Evolutionary conservation across 2,797 vertebrate species (phyloP), one percentile per base, ranked within the genome.

Genomic region (Helicolenus hilgendorfi): DNA sequence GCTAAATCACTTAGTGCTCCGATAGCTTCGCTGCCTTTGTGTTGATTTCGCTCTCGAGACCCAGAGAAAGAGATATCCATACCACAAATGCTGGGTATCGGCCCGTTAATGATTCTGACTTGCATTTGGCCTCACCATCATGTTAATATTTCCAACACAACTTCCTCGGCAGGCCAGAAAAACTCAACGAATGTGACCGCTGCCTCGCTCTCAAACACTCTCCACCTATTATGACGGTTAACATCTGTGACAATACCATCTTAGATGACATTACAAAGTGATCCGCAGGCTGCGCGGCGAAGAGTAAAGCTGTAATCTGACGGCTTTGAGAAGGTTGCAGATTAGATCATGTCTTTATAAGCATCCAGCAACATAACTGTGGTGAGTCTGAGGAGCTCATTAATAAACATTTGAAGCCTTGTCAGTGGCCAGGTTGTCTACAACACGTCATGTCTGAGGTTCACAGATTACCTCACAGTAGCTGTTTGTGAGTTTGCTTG

Each of bases 291-390:
- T 79, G 72, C 70, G 3, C 56, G 2, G 74, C 11, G 27, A 85
- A 60, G 81, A 69, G 59, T 70, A 41, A 68, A 78, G 73, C 79
- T 83, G 82, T 87, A 86, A 92, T 87, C 72, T 78, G 94, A 86
- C 64, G 53, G 71, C 80, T 36, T 81, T 27, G 53, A 91, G 59
- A 88, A 85, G 64, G 92, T 92, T 94, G 64, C 11, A 75, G 89
- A 78, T 96, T 95, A 96, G 94, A 86, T 95, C 92, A 97, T 86
- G 93, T 95, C 94, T 93, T 94, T 31, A 7, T 79, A 18, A 88
- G 85, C 78, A 88, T 93, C 94, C 94, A 94, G 89, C 87, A 85
- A 64, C 94, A 95, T 93, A 89, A 82, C 89, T 95, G 94, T 80
- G 95, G 95, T 55, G 84, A 92, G 94, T 89, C 87, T 79, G 78